These are phyloP conservation scores for Hirundichthys speculiger DNA, from an alignment of 2,113 vertebrate species.

Conservation along the genomic window DNA sequence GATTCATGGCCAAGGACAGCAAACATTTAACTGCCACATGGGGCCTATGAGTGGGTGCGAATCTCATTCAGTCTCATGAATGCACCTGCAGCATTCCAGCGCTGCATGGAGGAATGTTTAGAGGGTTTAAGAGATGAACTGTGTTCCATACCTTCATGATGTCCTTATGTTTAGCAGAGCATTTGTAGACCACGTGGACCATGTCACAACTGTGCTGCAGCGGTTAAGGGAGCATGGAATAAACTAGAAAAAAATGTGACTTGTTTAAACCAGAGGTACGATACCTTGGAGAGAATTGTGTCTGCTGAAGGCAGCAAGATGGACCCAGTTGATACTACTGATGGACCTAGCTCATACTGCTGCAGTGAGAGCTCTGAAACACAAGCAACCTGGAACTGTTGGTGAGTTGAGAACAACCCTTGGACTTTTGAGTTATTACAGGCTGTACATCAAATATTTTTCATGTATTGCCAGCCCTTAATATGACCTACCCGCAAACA, in stretches of 20 bases:
- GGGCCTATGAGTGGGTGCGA: neutral
- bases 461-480: neutral
- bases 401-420: neutral
- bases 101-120: no score
- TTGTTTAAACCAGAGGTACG: neutral
- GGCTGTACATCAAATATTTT: constrained; percentile 2
- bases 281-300: neutral
- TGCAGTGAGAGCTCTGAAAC: neutral
- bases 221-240: neutral
- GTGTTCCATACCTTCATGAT: neutral
- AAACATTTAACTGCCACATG: neutral
- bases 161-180: neutral
- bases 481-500: neutral
- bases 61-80: neutral
- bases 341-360: no score
- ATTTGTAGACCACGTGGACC: neutral
- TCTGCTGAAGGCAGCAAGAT: neutral
- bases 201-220: neutral
- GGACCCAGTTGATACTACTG: neutral
- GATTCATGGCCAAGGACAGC: neutral
- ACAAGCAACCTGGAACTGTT: neutral
- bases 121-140: neutral
- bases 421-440: neutral
- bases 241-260: neutral
- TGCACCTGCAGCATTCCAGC: neutral